Conservation (phyloP, 2,888 invertebrate genomes). For the Xylota segnis region DNA sequence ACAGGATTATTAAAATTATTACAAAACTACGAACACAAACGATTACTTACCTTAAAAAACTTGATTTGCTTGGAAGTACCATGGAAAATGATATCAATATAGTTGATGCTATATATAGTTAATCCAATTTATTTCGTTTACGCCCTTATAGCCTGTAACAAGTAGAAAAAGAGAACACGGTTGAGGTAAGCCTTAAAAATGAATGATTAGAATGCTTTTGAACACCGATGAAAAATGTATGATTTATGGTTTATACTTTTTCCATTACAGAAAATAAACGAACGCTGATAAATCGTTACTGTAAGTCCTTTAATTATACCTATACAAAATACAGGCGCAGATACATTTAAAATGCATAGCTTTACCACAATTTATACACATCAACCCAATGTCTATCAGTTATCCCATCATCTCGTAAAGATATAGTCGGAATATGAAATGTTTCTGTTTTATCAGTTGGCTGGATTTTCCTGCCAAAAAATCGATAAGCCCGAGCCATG, state of each 20-base stretch:
- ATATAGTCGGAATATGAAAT: constrained; percentile 2
- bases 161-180: not conserved
- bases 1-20: not conserved
- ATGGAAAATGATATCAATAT: constrained; percentile 53
- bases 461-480: not conserved
- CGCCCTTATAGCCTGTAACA: constrained; percentile 4
- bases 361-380: not conserved
- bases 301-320: not conserved
- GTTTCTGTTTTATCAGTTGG: not conserved
- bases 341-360: not conserved
- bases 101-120: not conserved
- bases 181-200: not conserved
- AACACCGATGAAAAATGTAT: not conserved
- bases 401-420: constrained; percentile 1
- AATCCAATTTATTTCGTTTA: not conserved
- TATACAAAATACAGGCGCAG: not conserved
- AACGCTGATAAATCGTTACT: not conserved
- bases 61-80: constrained; percentile 48
- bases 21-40: not conserved
- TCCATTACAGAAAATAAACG: too few species aligned
- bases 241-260: not conserved
- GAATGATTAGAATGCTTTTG: not conserved
- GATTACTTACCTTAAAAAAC: constrained; percentile 46
- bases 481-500: not conserved
- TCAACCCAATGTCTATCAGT: not conserved